Evolutionary conservation across 2,113 vertebrate species (phyloP).

Genomic region (Stomatorhinus ivindoensis): DNA sequence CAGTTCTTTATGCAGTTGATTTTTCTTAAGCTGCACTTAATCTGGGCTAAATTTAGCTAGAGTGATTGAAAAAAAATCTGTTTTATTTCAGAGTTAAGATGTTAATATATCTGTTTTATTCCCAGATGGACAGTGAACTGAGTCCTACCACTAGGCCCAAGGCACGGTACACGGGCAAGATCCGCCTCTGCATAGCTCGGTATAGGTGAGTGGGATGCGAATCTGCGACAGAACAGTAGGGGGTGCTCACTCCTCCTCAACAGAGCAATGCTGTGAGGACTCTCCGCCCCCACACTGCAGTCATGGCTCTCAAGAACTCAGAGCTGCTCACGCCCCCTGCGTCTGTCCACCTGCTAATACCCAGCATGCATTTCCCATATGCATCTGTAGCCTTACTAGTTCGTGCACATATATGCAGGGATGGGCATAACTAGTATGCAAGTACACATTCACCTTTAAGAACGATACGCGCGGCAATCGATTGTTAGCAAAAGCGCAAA

Average conservation of each 20-base stretch:
- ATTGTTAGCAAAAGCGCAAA: no score
- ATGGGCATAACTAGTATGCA: no score
- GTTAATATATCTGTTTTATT: neutral
- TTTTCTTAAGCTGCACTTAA: neutral
- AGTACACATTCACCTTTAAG: no score
- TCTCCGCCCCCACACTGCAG: constrained; percentile 2
- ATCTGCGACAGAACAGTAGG: neutral
- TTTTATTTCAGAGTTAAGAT: neutral
- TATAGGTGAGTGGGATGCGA: constrained; percentile 71
- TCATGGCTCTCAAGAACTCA: neutral
- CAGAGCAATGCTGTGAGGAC: neutral
- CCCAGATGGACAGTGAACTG: constrained; percentile 90
- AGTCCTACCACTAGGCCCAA: constrained; percentile 73
- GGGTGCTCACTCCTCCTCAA: neutral
- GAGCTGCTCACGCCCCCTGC: neutral
- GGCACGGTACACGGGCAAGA: constrained; percentile 85
- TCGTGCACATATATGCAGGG: neutral
- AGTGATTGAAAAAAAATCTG: neutral
- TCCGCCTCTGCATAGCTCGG: constrained; percentile 88
- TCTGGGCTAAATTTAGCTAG: neutral
- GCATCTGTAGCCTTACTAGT: neutral
- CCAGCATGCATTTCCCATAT: neutral
- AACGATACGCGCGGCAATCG: no score
- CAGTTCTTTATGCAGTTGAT: neutral
- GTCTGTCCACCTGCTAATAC: neutral